phyloP scores from a whole-genome alignment of 2,113 vertebrate genomes.

The Eurystomus gularis region DNA sequence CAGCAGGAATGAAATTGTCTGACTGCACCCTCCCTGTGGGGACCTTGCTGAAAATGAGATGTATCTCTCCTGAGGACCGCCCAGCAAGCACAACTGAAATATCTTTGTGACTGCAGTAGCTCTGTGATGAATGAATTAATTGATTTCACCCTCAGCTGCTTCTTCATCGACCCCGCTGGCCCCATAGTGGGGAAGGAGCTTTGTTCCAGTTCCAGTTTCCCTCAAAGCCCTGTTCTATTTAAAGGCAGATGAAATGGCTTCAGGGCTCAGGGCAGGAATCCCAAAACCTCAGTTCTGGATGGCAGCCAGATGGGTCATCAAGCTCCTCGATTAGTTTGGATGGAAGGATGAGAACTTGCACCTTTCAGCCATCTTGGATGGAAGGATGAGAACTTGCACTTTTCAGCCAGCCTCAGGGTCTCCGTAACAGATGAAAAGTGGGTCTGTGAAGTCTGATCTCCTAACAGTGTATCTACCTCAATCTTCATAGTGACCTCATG shows the following conservation, averaged over 20 bases:
- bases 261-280: not conserved
- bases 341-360: not conserved
- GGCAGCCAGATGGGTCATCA: not conserved
- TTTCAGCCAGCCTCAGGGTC: not conserved
- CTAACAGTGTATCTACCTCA: rapidly evolving
- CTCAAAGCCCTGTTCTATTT: conserved; percentile 33
- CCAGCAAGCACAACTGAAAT: conserved; percentile 51
- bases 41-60: conserved; percentile 45
- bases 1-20: conserved; percentile 23
- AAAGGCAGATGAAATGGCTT: not conserved
- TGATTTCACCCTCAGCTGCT: conserved; percentile 64
- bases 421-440: not conserved
- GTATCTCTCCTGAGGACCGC: conserved; percentile 46
- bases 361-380: not conserved
- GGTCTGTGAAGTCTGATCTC: not conserved
- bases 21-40: not conserved
- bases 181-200: conserved; percentile 29
- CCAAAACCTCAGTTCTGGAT: not conserved
- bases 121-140: conserved; percentile 64
- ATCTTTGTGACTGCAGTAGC: conserved; percentile 24
- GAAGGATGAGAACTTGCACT: not conserved
- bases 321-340: not conserved
- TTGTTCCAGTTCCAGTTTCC: conserved; percentile 54
- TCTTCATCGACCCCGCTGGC: not conserved
- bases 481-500: not conserved